Evolutionary conservation across 23 tunicate species (phyloP).

Genomic region (Styela clava): DNA sequence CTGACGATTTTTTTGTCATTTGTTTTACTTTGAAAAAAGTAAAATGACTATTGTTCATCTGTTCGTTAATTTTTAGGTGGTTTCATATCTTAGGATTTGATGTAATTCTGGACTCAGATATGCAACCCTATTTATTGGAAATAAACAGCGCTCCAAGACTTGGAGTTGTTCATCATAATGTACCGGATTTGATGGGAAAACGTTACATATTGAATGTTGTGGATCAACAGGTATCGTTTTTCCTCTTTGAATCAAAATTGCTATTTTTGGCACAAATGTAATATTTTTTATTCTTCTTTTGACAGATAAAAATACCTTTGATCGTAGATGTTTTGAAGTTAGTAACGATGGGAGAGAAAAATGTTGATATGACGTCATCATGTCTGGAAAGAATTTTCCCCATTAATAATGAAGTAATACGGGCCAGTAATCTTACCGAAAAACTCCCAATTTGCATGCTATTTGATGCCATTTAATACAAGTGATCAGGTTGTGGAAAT

Average conservation of each 20-base stretch:
- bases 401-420: too few relatives aligned
- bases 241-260: too few relatives aligned
- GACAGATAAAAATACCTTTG: background rate
- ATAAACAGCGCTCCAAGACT: background rate
- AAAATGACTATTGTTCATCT: too few relatives aligned
- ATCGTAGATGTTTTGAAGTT: background rate
- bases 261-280: too few relatives aligned
- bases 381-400: background rate
- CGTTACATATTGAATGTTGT: background rate
- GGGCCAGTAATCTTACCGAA: too few relatives aligned
- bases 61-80: too few relatives aligned
- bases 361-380: background rate
- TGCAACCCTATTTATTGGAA: background rate
- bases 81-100: background rate
- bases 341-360: background rate
- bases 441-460: too few relatives aligned
- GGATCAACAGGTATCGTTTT: background rate
- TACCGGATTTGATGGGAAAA: background rate
- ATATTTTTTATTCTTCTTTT: background rate
- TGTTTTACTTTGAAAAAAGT: too few relatives aligned
- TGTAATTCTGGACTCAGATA: background rate
- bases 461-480: too few relatives aligned
- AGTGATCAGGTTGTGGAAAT: too few relatives aligned
- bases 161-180: background rate
- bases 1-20: too few relatives aligned